Conservation (phyloP, 2,888 invertebrate species). For the Agrypnus murinus region DNA sequence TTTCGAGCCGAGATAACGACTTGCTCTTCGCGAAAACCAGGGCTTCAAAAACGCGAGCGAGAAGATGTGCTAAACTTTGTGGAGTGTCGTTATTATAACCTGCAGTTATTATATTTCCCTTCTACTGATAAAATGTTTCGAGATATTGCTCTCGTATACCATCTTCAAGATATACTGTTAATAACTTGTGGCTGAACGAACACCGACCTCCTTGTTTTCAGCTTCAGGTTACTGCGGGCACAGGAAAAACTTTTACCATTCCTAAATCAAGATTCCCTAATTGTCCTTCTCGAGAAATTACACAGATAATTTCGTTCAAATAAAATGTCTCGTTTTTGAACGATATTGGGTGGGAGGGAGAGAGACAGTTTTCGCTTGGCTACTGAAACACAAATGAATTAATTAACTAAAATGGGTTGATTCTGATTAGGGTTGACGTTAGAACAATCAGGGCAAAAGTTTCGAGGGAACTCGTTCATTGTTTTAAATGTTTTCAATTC, state of each 20-base stretch:
- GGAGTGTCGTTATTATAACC: conserved; percentile 41
- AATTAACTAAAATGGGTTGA: too few relatives aligned
- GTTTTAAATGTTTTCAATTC: too few relatives aligned
- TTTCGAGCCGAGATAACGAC: conserved; percentile 40
- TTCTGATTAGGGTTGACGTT: too few relatives aligned
- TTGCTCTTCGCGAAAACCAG: conserved; percentile 13
- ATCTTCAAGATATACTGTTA: conserved; percentile 38
- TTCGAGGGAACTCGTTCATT: too few relatives aligned
- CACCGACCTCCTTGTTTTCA: background rate
- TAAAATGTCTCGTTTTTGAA: too few relatives aligned
- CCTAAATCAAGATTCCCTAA: background rate
- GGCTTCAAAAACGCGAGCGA: conserved; percentile 16
- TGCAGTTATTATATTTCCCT: conserved; percentile 40
- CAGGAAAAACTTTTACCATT: conserved; percentile 5
- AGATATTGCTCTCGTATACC: conserved; percentile 33
- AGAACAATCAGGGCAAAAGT: too few relatives aligned
- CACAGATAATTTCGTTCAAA: too few relatives aligned
- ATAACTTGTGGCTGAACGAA: conserved; percentile 30
- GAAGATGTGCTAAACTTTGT: conserved; percentile 39
- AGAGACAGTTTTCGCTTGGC: too few relatives aligned
- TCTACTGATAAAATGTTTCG: conserved; percentile 35
- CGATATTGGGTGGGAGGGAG: too few relatives aligned
- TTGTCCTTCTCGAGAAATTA: too few relatives aligned
- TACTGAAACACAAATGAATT: too few relatives aligned
- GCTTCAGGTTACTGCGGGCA: conserved; percentile 12